Evolutionary conservation across 2,888 invertebrate species (phyloP), one percentile per base, ranked within the genome.

Genomic region (Cylindroiulus punctatus): DNA sequence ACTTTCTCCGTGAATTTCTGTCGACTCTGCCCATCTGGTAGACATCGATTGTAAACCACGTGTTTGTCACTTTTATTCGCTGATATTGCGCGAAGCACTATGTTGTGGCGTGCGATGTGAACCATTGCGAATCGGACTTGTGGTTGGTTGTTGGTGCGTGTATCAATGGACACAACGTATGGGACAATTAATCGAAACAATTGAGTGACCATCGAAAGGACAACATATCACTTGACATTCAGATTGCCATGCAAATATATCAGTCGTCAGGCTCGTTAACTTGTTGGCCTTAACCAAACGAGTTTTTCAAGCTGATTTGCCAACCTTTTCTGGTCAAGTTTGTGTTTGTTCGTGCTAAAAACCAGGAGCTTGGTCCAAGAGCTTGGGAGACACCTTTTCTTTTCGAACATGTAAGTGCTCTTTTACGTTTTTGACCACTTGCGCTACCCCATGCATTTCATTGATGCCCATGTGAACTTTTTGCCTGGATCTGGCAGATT

Each of bases 1-100:
- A 76, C 76, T 76, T 76, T 76, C 76, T 76, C 30, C 30, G 17
- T 17, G 30, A 76, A 30, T 30, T 76, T 76, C 76, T 30, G 76
- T 76, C 76, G 76, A 76, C 76, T 76, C 76, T 76, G 76, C 76
- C 76, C 76, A 76, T 76, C 76, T 76, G 76, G 76, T 76, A 76
- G 76, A 30, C 76, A 76, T 76, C 76, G 76, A 76, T 76, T 76
- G 76, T 76, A 76, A 76, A 76, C 76, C 76, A 76, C 76, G 76
- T 76, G 76, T 76, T 76, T 76, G 76, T 76, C 76, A 76, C 30
- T 76, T 76, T 76, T 30, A 76, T 76, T 3, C 76, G 2, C 76
- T 30, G 30, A 76, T 30, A 76, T 76, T 30, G 26, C 76, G 17
- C 30, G 30, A 14, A 76, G 76, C 76, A 30, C 76, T 2, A 26